phyloP scores from a whole-genome alignment of 2,113 vertebrate species.

The Antigone vipio region DNA sequence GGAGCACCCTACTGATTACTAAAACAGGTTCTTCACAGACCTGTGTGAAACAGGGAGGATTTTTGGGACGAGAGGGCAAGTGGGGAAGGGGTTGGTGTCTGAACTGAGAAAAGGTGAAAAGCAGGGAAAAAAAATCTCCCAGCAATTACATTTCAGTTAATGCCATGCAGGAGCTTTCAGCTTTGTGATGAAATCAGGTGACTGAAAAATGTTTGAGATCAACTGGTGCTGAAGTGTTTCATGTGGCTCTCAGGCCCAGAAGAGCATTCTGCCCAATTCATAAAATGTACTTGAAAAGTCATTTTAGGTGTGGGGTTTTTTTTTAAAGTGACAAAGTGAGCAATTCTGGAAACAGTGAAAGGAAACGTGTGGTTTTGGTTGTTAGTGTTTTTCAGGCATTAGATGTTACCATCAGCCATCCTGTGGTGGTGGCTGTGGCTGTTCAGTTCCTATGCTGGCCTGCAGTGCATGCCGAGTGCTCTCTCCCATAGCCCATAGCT shows the following conservation, averaged over 20 bases:
- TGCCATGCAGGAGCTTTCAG: not conserved
- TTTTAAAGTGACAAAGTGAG: not conserved
- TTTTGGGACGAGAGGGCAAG: not conserved
- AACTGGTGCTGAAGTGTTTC: not conserved
- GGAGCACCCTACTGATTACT: not conserved
- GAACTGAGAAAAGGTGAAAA: not conserved
- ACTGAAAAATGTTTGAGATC: not conserved
- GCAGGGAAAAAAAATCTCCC: not conserved
- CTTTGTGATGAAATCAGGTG: not conserved
- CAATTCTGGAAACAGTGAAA: not conserved
- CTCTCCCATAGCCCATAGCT: not conserved
- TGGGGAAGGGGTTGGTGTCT: not conserved
- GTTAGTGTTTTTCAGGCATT: not conserved
- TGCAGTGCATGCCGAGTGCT: not conserved
- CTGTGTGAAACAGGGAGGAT: not conserved
- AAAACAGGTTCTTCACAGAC: not conserved
- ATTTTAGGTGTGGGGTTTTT: too few species aligned
- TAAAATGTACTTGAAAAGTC: not conserved
- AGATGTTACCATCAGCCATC: not conserved
- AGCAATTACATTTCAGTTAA: not conserved
- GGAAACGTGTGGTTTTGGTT: not conserved
- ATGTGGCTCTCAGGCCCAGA: not conserved
- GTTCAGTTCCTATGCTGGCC: fast-evolving
- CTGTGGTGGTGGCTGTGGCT: not conserved
- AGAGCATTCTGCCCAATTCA: not conserved